These are phyloP conservation scores for Periplaneta americana DNA, from an alignment of 1,140 invertebrate genomes.

Conservation along the genomic window DNA sequence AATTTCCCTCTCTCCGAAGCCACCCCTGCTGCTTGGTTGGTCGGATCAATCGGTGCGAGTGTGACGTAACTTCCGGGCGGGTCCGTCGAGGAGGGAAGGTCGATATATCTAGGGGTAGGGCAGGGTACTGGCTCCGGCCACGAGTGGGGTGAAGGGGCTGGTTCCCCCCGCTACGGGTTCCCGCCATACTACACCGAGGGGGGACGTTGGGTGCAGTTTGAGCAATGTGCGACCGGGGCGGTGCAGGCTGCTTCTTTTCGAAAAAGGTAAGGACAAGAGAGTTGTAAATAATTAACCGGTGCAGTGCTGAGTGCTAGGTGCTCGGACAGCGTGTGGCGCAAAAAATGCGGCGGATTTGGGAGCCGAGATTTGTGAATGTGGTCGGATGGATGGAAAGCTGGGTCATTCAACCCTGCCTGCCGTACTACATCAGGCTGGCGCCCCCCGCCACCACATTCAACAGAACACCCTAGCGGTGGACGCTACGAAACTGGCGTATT, in stretches of 20 bases:
- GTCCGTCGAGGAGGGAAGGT: conserved; percentile 6
- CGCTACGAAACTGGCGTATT: background rate
- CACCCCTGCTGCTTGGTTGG: background rate
- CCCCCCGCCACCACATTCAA: background rate
- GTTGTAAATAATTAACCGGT: background rate
- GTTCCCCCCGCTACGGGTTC: background rate
- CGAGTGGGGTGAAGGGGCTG: background rate
- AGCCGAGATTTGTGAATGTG: conserved; percentile 2
- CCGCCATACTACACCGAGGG: background rate
- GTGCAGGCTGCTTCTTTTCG: conserved; percentile 4
- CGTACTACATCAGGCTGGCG: background rate
- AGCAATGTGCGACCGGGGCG: conserved; percentile 5
- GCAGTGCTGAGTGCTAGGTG: background rate
- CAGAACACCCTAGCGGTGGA: conserved; percentile 9
- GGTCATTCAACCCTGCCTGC: conserved; percentile 6
- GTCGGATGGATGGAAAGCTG: background rate
- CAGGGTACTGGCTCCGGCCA: background rate
- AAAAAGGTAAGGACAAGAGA: conserved; percentile 9
- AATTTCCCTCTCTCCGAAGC: background rate
- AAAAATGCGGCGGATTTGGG: background rate
- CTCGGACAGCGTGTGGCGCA: background rate
- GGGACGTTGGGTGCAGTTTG: background rate
- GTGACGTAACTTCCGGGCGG: conserved; percentile 6
- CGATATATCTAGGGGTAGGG: conserved; percentile 1
- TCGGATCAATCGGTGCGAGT: conserved; percentile 7